These are phyloP conservation scores for Pomacea canaliculata DNA, from an alignment of 2,888 invertebrate genomes.

Conservation along the genomic window DNA sequence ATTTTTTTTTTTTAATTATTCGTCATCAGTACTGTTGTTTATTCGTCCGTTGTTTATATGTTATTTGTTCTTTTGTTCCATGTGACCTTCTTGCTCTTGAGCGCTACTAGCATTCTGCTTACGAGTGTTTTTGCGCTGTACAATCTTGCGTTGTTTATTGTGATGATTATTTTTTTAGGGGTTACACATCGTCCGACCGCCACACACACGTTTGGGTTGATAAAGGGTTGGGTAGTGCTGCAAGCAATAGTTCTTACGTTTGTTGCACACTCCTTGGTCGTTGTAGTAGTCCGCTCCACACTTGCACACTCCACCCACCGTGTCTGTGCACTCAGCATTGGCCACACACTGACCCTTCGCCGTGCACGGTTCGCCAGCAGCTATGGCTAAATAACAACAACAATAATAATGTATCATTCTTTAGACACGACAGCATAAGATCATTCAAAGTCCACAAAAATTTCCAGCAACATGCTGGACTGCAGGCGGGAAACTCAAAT, in stretches of 20 bases:
- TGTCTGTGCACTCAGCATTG: slow-evolving; percentile 24
- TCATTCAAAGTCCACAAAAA: background rate
- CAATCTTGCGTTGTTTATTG: too few species aligned
- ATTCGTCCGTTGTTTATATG: too few species aligned
- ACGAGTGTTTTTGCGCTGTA: too few species aligned
- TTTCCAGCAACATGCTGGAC: background rate
- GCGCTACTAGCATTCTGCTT: too few species aligned
- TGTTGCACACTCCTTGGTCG: slow-evolving; percentile 24
- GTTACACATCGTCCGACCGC: too few species aligned
- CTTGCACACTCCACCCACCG: slow-evolving; percentile 21
- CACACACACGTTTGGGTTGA: too few species aligned
- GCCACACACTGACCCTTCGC: slow-evolving; percentile 24
- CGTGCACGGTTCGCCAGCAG: slow-evolving; percentile 28
- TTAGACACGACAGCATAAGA: background rate
- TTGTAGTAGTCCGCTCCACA: slow-evolving; percentile 21
- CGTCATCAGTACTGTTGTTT: too few species aligned
- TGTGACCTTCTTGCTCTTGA: too few species aligned
- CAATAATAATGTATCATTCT: background rate
- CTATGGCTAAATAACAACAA: slow-evolving; percentile 10
- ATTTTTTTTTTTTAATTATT: too few species aligned
- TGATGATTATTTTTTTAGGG: too few species aligned
- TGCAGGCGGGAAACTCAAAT: too few species aligned
- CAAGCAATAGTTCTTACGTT: slow-evolving; percentile 7
- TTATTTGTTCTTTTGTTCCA: too few species aligned
- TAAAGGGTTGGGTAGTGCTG: background rate